These are phyloP conservation scores for Patella ulyssiponensis DNA, from an alignment of 2,888 invertebrate genomes.

Conservation along the genomic window DNA sequence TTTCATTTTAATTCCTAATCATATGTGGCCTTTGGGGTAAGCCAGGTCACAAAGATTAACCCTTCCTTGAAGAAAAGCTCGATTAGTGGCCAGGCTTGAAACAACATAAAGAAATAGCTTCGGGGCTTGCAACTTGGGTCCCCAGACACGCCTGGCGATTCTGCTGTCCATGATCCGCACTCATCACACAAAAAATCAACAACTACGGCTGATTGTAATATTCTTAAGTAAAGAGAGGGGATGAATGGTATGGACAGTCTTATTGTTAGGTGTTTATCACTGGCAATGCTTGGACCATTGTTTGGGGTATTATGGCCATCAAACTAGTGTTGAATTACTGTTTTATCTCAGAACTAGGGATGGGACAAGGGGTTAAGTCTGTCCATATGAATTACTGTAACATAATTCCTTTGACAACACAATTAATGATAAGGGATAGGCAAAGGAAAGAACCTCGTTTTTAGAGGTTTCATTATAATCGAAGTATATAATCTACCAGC, in stretches of 20 bases:
- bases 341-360: neutral
- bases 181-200: slow-evolving; percentile 3
- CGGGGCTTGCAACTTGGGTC: neutral
- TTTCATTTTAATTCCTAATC: neutral
- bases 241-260: neutral
- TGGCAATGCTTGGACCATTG: neutral
- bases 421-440: slow-evolving; percentile 1
- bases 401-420: neutral
- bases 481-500: neutral
- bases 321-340: neutral
- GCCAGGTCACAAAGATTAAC: slow-evolving; percentile 2
- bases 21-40: neutral
- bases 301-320: neutral
- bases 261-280: neutral
- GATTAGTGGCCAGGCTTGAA: neutral
- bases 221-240: slow-evolving; percentile 3
- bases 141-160: neutral
- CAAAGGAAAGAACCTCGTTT: neutral
- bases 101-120: slow-evolving; percentile 9
- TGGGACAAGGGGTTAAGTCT: slow-evolving; percentile 8
- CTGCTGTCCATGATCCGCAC: neutral
- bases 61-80: neutral
- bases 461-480: neutral
- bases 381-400: slow-evolving; percentile 4
- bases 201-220: neutral